Conservation (phyloP, 2,797 vertebrate genomes). For the Notolabrus celidotus region DNA sequence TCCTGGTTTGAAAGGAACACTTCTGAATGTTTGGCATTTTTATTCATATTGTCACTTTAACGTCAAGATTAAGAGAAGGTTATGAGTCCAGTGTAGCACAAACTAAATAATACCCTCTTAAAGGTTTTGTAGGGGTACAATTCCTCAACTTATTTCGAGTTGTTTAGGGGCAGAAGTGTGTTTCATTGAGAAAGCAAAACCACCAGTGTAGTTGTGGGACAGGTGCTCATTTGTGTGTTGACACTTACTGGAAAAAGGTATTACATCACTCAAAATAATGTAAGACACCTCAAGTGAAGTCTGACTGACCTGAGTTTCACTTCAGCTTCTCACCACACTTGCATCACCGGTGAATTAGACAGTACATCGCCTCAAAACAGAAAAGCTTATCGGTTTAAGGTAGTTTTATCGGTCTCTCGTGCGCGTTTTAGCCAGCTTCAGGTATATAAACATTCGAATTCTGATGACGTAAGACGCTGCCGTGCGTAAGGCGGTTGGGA, state of each 20-base stretch:
- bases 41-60: not conserved
- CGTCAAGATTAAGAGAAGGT: not conserved
- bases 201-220: not conserved
- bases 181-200: not conserved
- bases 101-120: not conserved
- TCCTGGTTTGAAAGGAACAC: conserved; percentile 53
- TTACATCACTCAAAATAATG: not conserved
- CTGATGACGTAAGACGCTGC: not conserved
- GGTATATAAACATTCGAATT: not conserved
- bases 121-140: not conserved
- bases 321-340: not conserved
- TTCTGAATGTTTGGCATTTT: not conserved
- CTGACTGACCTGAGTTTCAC: not conserved
- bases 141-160: not conserved
- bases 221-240: not conserved
- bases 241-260: conserved; percentile 3
- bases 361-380: no score
- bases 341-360: not conserved
- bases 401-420: not conserved
- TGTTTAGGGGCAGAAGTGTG: not conserved
- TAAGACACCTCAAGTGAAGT: not conserved
- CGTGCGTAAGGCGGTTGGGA: not conserved
- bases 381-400: not conserved
- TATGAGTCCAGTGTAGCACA: no score
- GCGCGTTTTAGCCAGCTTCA: no score